Evolutionary conservation across 2,113 vertebrate genomes (phyloP), one percentile per base, ranked within the genome.

Genomic region (Pluvialis apricaria): DNA sequence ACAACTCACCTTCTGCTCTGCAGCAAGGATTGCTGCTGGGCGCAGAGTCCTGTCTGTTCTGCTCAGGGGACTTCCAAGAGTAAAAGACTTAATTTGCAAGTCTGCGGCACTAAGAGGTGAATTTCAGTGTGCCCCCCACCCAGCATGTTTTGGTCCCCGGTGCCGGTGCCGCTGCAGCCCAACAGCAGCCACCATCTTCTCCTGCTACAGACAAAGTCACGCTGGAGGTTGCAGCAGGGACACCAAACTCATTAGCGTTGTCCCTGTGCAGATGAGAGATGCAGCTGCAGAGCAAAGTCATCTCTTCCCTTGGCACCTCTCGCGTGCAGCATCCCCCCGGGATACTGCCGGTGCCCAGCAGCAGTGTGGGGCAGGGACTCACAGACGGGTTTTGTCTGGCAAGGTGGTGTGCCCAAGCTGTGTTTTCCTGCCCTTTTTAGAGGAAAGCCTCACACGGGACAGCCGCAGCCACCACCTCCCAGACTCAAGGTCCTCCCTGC

Each of bases 281-380:
- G 47, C 24, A 78, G 54, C 7, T 84, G 65, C 9, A 68, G 62
- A 76, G 81, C 32, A 65, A 71, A 88, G 26, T n/a, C 51, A n/a
- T 38, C 71, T 64, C 66, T 82, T 61, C 15, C 9, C 38, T 66
- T 51, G 70, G 44, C 86, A 65, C 10, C 68, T 57, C 34, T 52
- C 15, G 1, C 6, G 0, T 10, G 32, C 0, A 0, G 44, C 1
- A 1, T 72, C 44, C 31, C 60, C 2, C 0, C 3, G 28, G 32
- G 14, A 17, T 5, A 32, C 32, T 61, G 54, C 38, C 40, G 2
- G 0, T 13, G 16, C 22, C 36, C 76, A 65, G n/a, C 40, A 26
- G 38, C 0, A 0, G 5, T 4, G 45, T 28, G n/a, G 42, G 64
- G 4, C 36, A 79, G 32, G 47, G 32, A 82, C 32, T 47, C 13